Base-by-base conservation (phyloP, 2,113 vertebrate species). In the Plecotus auritus region DNA sequence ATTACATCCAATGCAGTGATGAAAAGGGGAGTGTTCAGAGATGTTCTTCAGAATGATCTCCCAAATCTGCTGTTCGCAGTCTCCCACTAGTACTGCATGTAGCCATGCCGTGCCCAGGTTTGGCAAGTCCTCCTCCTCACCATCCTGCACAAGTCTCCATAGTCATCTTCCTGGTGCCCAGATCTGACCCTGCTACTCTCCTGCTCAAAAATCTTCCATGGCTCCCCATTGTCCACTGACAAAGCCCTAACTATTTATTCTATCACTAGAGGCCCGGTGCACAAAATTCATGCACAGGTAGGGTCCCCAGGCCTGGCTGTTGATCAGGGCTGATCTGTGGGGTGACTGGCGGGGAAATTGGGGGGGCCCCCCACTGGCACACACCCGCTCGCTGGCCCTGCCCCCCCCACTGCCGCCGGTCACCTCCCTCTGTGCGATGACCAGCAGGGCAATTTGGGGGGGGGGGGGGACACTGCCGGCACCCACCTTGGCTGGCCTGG, bases 111-210 rank as follows among this genome's bases (percentile, higher is more conserved):
- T 30, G 20, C 66, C 42, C 0, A 2, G 32, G 22, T 17, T 96
- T 97, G 85, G 90, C 91, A 96, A 66, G 49, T 56, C 84, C 40
- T 59, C 42, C 37, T 61, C 59, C 30, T 94, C 20, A n/a, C 22
- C 4, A 28, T 12, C 70, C 45, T 88, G 35, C 56, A 69, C 17
- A 17, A 49, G 26, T 32, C 2, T 4, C 88, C 83, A 49, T 28
- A 81, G 45, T 77, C 61, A 72, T 61, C 42, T 91, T 92, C 49
- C 88, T 54, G 49, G 47, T 85, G 70, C 85, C 76, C 82, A 86
- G 37, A 61, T 77, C 90, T 88, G 51, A 61, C 45, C 28, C 83
- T 72, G 49, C 42, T 74, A 56, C 51, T 88, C n/a, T 45, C 67
- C 37, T 77, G 40, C 51, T 86, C 42, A 85, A 28, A 91, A 49